Conservation (phyloP, 2,888 invertebrate genomes). For the Andrena bucephala region DNA sequence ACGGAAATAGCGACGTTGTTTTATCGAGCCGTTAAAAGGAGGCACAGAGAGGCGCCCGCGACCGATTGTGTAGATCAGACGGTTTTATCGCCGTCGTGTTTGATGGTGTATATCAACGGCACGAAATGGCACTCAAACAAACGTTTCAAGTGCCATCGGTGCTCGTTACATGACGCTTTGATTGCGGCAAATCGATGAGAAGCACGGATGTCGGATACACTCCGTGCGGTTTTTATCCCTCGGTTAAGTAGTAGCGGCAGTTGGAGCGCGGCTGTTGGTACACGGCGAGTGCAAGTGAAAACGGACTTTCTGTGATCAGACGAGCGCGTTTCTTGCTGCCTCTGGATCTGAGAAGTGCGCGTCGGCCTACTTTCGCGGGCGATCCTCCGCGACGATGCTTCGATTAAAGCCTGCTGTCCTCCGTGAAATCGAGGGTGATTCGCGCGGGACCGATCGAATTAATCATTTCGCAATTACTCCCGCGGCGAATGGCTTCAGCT, state of each 20-base stretch:
- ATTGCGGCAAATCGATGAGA: no score
- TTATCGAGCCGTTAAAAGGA: conserved; percentile 13
- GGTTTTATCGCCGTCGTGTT: neutral
- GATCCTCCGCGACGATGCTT: conserved; percentile 30
- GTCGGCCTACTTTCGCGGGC: conserved; percentile 65
- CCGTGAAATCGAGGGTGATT: conserved; percentile 38
- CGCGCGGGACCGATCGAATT: conserved; percentile 8
- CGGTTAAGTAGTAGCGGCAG: neutral
- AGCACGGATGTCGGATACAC: no score
- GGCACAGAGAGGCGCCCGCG: neutral
- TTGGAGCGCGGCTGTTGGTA: neutral
- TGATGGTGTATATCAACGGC: no score
- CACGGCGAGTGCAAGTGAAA: conserved; percentile 56
- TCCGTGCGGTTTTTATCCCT: neutral
- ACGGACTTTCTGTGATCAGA: conserved; percentile 64
- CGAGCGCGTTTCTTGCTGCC: conserved; percentile 47
- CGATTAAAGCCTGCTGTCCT: conserved; percentile 29
- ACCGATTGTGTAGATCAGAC: neutral
- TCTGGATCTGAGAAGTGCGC: conserved; percentile 58
- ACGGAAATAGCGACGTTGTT: conserved; percentile 5
- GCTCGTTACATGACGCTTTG: neutral
- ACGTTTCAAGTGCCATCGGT: neutral
- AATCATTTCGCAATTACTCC: conserved; percentile 9
- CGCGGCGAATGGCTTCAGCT: neutral
- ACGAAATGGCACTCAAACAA: neutral